Conservation (phyloP, 2,888 invertebrate species). For the Lottia scabra region DNA sequence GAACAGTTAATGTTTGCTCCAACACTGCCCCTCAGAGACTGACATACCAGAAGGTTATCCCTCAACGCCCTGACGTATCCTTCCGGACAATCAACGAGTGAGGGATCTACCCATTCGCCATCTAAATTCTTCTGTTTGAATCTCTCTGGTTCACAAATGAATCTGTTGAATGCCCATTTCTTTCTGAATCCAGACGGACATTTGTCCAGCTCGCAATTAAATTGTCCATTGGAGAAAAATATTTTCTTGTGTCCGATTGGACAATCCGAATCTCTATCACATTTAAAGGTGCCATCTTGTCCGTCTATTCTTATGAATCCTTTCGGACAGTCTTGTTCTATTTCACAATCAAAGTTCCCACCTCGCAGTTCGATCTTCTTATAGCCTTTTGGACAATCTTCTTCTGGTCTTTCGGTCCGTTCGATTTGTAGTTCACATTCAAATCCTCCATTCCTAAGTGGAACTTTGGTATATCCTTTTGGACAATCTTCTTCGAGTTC, state of each 20-base stretch:
- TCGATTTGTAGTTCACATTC: not conserved
- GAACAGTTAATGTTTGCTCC: slow-evolving; percentile 9
- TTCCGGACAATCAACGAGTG: slow-evolving; percentile 8
- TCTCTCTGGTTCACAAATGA: not conserved
- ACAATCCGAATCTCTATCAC: not conserved
- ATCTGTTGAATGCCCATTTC: not conserved
- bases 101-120: slow-evolving; percentile 4
- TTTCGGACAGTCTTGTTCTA: not conserved
- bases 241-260: not conserved
- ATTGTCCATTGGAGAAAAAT: not conserved
- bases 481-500: not conserved
- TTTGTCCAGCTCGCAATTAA: not conserved
- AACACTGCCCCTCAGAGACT: slow-evolving; percentile 9
- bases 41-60: slow-evolving; percentile 13
- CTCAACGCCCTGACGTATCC: slow-evolving; percentile 12
- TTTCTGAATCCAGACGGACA: not conserved
- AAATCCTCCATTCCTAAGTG: not conserved
- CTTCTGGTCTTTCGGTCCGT: not conserved
- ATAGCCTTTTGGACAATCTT: not conserved
- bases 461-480: not conserved
- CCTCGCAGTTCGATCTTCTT: not conserved
- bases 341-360: not conserved
- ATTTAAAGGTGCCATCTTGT: not conserved
- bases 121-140: not conserved
- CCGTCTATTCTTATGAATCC: not conserved